These are phyloP conservation scores for Zygothrica quintamaculata DNA, from an alignment of 2,888 invertebrate genomes.

Conservation along the genomic window DNA sequence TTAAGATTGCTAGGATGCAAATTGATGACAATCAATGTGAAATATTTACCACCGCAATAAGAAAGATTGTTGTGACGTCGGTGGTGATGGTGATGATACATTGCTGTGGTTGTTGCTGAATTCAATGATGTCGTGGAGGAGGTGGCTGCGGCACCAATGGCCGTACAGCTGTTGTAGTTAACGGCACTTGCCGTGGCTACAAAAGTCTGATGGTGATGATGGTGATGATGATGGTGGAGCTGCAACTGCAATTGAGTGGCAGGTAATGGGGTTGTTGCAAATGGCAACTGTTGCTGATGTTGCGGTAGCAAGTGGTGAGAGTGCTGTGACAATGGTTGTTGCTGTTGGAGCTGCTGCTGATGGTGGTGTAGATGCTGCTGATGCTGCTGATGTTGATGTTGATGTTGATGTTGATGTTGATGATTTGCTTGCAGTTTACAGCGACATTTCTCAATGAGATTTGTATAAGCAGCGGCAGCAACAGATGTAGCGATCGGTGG, in stretches of 20 bases:
- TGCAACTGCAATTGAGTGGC: conserved; percentile 74
- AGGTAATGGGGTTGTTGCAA: conserved; percentile 53
- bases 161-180: conserved; percentile 67
- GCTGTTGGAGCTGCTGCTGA: conserved; percentile 23
- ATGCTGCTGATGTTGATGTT: conserved; percentile 33
- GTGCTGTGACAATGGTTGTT: conserved; percentile 38
- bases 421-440: conserved; percentile 67
- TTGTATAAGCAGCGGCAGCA: conserved; percentile 55
- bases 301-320: conserved; percentile 47
- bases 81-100: conserved; percentile 83
- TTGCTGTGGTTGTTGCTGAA: conserved; percentile 61
- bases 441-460: conserved; percentile 80
- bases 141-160: conserved; percentile 36
- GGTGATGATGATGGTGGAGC: conserved; percentile 77
- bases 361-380: conserved; percentile 34
- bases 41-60: conserved; percentile 84
- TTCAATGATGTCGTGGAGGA: conserved; percentile 36
- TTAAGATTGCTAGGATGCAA: conserved; percentile 56
- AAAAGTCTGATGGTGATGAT: conserved; percentile 77
- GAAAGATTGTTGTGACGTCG: conserved; percentile 84
- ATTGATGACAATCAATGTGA: conserved; percentile 34
- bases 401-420: conserved; percentile 25
- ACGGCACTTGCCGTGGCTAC: conserved; percentile 74
- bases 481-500: conserved; percentile 32
- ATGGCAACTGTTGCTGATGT: conserved; percentile 59